These are phyloP conservation scores for Xerus rutilus DNA, from an alignment of 2,797 vertebrate genomes.

Conservation along the genomic window DNA sequence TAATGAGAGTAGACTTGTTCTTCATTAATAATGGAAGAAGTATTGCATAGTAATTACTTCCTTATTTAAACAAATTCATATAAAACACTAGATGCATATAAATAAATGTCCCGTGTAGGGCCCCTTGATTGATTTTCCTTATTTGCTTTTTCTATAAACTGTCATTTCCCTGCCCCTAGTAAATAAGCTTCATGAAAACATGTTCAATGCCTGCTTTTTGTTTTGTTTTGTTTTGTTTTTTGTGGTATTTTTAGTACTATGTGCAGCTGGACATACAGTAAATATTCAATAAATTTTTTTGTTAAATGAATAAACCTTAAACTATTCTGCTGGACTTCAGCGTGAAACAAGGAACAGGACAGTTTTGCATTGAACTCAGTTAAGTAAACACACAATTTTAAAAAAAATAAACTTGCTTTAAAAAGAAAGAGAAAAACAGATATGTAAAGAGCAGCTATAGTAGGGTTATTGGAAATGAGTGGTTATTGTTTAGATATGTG, in stretches of 20 bases:
- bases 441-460: neutral
- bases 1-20: neutral
- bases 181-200: neutral
- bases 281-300: neutral
- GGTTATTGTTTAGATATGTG: too few relatives aligned
- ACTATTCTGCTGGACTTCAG: neutral
- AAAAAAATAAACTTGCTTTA: too few relatives aligned
- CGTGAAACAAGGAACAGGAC: neutral
- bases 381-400: neutral
- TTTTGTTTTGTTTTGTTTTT: neutral
- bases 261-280: neutral
- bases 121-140: neutral
- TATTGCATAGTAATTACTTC: neutral
- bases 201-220: neutral
- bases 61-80: neutral
- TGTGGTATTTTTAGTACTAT: neutral
- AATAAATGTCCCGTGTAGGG: neutral
- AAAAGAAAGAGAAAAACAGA: neutral
- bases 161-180: neutral
- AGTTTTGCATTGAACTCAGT: neutral
- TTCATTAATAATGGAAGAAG: neutral
- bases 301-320: neutral
- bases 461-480: neutral
- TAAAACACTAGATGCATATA: neutral
- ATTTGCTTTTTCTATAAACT: constrained; percentile 38